Percentiles rank a stretch among this genome's conserved stretches.
Evolutionary conservation across 2,888 invertebrate genomes (phyloP).

Genomic region (Caenorhabditis afra): DNA sequence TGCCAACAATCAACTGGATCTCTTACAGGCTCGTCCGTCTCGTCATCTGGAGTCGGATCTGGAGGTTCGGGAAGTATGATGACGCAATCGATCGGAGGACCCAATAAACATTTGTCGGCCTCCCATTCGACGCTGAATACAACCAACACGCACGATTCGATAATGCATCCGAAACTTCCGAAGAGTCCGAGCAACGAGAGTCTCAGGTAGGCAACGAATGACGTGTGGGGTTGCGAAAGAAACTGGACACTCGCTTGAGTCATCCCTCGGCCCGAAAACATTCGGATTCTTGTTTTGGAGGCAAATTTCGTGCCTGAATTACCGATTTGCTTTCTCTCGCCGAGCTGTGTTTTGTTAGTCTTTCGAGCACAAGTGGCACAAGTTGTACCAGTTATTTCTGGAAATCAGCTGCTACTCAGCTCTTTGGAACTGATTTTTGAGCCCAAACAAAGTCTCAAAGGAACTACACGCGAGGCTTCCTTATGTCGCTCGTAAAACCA

Average conservation of each 20-base stretch:
- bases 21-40: conserved; percentile 64
- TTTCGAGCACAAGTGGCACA: neutral
- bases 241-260: conserved; percentile 11
- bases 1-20: no score
- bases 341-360: neutral
- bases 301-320: conserved; percentile 10
- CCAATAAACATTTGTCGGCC: conserved; percentile 69
- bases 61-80: conserved; percentile 56
- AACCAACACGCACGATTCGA: conserved; percentile 46
- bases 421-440: neutral
- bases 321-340: neutral
- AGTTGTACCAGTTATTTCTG: conserved; percentile 1
- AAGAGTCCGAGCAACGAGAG: conserved; percentile 77
- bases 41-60: conserved; percentile 62
- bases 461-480: conserved; percentile 12
- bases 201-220: conserved; percentile 65
- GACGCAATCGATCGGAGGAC: conserved; percentile 61
- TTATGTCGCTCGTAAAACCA: conserved; percentile 25
- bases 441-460: neutral
- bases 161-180: conserved; percentile 68
- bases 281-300: conserved; percentile 8
- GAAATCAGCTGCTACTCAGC: conserved; percentile 1
- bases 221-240: conserved; percentile 17
- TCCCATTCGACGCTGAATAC: conserved; percentile 70
- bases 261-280: conserved; percentile 30